phyloP scores from a whole-genome alignment of 2,113 vertebrate species.

The Cebus imitator region DNA sequence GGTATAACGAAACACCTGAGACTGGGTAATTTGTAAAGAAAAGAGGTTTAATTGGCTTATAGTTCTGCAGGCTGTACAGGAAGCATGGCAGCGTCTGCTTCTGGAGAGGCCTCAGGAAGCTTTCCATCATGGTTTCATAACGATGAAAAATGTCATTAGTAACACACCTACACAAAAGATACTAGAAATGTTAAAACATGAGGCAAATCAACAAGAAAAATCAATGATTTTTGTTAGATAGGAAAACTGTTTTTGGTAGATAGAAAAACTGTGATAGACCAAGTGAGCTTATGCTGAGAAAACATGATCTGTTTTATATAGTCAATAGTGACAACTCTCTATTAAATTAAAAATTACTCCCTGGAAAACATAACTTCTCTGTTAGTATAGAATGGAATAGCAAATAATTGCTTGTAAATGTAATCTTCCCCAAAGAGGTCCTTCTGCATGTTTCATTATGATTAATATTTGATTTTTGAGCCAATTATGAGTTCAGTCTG shows the following conservation, averaged over 20 bases:
- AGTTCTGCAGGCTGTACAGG: no score
- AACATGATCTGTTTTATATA: slow-evolving; percentile 51
- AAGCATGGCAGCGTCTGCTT: no score
- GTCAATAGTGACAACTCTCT: slow-evolving; percentile 30
- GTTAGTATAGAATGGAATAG: slow-evolving; percentile 46
- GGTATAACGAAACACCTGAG: no score
- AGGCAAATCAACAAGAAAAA: background rate
- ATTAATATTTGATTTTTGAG: slow-evolving; percentile 30
- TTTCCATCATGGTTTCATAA: background rate
- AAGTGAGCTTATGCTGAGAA: slow-evolving; percentile 48
- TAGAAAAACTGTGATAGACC: slow-evolving; percentile 32
- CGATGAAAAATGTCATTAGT: background rate
- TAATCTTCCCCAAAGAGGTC: slow-evolving; percentile 61
- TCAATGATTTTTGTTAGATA: background rate
- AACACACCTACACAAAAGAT: background rate
- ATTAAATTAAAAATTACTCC: slow-evolving; percentile 59
- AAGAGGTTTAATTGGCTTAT: no score
- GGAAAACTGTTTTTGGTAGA: background rate
- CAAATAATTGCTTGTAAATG: slow-evolving; percentile 61
- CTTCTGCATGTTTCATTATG: slow-evolving; percentile 24
- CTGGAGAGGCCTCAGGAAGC: no score
- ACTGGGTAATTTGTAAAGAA: no score
- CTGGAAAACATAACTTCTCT: slow-evolving; percentile 23
- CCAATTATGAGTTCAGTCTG: background rate
- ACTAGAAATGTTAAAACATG: background rate